A percentile compares a stretch with the other conserved stretches of the same genome.
These are phyloP conservation scores for Trichogramma pretiosum DNA, from an alignment of 1,140 invertebrate species.

Conservation along the genomic window DNA sequence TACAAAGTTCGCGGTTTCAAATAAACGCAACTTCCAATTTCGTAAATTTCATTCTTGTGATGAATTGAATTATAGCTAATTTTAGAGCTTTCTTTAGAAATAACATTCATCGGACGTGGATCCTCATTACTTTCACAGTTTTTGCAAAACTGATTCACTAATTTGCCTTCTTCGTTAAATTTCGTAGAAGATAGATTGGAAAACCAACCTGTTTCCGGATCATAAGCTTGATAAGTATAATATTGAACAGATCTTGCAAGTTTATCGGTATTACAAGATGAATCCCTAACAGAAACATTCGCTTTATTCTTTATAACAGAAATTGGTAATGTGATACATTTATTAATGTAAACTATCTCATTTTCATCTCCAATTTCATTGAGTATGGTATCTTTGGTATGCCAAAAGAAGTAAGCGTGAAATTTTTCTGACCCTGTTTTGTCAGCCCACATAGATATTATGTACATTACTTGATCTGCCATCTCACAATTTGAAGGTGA, in stretches of 20 bases:
- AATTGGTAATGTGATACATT: conserved; percentile 59
- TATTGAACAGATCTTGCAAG: no score
- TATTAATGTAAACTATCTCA: conserved; percentile 68
- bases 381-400: conserved; percentile 67
- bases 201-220: conserved; percentile 1
- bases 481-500: conserved; percentile 55
- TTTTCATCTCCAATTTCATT: conserved; percentile 67
- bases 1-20: conserved; percentile 57
- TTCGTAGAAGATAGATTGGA: not conserved
- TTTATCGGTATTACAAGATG: no score
- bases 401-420: conserved; percentile 47
- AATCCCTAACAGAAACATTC: no score
- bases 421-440: conserved; percentile 15
- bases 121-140: not conserved
- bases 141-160: not conserved
- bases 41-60: conserved; percentile 50
- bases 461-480: conserved; percentile 54
- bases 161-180: no score
- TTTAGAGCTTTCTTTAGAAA: no score
- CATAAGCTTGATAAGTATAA: no score
- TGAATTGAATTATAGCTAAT: conserved; percentile 25
- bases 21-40: conserved; percentile 64
- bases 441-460: conserved; percentile 54
- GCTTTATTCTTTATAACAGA: conserved; percentile 50
- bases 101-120: conserved; percentile 14